Evolutionary conservation across 2,888 invertebrate genomes (phyloP), one percentile per base, ranked within the genome.

Genomic region (Pyrgus malvae): DNA sequence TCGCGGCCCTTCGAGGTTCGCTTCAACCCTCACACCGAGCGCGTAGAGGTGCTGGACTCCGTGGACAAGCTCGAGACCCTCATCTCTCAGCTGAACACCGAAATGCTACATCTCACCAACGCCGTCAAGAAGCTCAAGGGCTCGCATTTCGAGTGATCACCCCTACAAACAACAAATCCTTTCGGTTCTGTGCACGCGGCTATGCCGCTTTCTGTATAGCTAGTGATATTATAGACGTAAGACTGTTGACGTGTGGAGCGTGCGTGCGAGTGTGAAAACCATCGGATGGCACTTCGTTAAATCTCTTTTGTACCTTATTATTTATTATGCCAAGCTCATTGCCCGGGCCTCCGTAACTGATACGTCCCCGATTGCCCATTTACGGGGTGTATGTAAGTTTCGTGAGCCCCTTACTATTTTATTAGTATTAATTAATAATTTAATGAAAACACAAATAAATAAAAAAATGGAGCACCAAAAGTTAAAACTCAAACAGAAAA

Each of bases 21-120:
- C 65, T 99, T 97, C 93, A 96, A 98, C 87, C 97, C 99, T n/a
- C 98, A 99, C 91, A 99, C 99, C 29, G 98, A 99, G 80, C 94
- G 95, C 59, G 96, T 99, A 41, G 98, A 99, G 78, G 95, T 99
- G 12, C 92, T 99, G 55, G 99, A 99, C 91, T 95, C 96, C 49
- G 96, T 98, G 0, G 95, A 97, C 67, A 95, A 96, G 82, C 91
- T 98, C 77, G 96, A 97, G 78, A 93, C 93, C 42, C 92, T 97
- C 66, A 93, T 97, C 66, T 92, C 95, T 70, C 96, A 97, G 83
- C 91, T 98, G 68, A 96, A 96, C 87, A 94, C 96, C 25, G 97
- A 97, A 90, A 93, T 97, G 80, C 91, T 95, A 66, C 97, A 97
- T 78, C 92, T 98, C 68, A 95, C 95, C 82, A 97, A 96, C 80